phyloP scores from a whole-genome alignment of 2,113 vertebrate species.

The Willisornis vidua region DNA sequence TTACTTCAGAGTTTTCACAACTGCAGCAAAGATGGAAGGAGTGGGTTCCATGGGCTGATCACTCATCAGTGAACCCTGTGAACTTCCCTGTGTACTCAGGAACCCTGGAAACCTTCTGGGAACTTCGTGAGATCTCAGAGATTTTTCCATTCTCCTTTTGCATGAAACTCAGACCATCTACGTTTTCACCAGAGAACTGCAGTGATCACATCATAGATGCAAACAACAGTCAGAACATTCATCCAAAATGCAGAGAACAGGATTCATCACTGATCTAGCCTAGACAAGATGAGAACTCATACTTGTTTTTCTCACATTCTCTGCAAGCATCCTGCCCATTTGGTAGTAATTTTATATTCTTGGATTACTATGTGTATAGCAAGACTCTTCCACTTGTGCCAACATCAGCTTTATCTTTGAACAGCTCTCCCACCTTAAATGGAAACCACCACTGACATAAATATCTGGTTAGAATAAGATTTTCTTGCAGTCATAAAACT shows the following conservation, averaged over 20 bases:
- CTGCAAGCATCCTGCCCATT: neutral
- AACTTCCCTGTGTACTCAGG: neutral
- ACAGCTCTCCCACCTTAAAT: neutral
- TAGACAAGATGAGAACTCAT: neutral
- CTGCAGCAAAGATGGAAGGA: neutral
- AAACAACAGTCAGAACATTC: neutral
- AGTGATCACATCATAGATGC: neutral
- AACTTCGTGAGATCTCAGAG: neutral
- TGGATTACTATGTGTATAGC: rapidly evolving
- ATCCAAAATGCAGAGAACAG: neutral
- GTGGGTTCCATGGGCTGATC: neutral
- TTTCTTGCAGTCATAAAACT: neutral
- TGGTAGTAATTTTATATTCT: neutral
- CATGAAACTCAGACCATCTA: neutral
- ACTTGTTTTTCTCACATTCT: neutral
- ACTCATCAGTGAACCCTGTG: neutral
- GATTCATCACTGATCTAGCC: neutral
- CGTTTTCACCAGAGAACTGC: neutral
- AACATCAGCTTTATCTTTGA: neutral
- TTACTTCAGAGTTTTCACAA: neutral
- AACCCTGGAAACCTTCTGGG: neutral
- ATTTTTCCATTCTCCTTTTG: neutral
- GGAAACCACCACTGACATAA: neutral
- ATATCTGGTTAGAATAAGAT: neutral
- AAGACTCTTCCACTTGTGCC: neutral